These are phyloP conservation scores for Pagrus major DNA, from an alignment of 2,113 vertebrate genomes.

Conservation along the genomic window DNA sequence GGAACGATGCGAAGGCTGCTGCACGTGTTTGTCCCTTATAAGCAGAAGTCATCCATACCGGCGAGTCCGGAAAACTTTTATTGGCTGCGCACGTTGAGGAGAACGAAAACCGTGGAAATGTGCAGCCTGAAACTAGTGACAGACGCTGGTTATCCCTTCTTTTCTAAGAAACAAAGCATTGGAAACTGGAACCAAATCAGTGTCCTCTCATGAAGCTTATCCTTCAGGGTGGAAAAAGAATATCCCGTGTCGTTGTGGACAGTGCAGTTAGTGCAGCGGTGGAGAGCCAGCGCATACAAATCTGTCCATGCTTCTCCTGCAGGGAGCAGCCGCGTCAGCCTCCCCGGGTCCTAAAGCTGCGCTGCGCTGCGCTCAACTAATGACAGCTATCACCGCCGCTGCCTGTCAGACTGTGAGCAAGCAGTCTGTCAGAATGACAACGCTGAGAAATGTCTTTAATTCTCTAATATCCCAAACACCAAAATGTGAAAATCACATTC, in stretches of 20 bases:
- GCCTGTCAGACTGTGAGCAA: conserved; percentile 8
- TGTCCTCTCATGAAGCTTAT: conserved; percentile 76
- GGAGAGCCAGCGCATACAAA: conserved; percentile 87
- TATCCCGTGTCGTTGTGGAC: conserved; percentile 83
- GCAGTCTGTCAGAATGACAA: background rate
- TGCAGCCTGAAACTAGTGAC: conserved; percentile 32
- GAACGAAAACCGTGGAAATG: conserved; percentile 24
- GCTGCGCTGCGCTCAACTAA: conserved; percentile 79
- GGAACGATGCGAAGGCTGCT: conserved; percentile 47
- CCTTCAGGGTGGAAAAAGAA: conserved; percentile 77
- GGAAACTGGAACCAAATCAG: conserved; percentile 71
- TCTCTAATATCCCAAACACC: background rate
- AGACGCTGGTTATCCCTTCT: conserved; percentile 58
- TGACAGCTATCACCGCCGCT: conserved; percentile 9
- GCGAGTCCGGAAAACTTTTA: conserved; percentile 89
- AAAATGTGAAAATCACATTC: background rate
- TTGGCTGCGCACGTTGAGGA: conserved; percentile 29
- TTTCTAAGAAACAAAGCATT: conserved; percentile 62
- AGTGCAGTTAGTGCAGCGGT: conserved; percentile 84
- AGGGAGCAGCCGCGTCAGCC: conserved; percentile 81
- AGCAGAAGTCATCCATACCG: conserved; percentile 79
- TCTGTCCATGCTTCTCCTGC: conserved; percentile 85
- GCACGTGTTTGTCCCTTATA: conserved; percentile 67
- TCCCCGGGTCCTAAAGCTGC: conserved; percentile 93
- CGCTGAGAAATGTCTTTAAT: background rate